These are phyloP conservation scores for Lampropteryx suffumata DNA, from an alignment of 2,888 invertebrate species.

Conservation along the genomic window DNA sequence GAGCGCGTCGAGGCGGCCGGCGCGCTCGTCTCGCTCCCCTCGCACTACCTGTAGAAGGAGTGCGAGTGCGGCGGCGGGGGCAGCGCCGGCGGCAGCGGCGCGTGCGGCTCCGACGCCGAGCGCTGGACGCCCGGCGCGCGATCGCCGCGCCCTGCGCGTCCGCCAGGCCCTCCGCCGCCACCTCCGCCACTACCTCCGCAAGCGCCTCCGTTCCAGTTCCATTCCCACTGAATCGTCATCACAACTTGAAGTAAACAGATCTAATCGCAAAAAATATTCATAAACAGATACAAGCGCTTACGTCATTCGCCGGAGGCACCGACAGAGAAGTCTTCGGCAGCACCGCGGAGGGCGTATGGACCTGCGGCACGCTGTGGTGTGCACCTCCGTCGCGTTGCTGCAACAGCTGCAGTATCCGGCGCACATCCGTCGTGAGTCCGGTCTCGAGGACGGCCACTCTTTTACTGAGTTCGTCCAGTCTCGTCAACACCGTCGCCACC, in stretches of 20 bases:
- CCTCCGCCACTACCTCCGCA: slow-evolving; percentile 31
- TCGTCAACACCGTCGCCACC: slow-evolving; percentile 82
- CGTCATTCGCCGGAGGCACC: slow-evolving; percentile 69
- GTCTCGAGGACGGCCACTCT: slow-evolving; percentile 88
- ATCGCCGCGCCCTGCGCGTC: slow-evolving; percentile 52
- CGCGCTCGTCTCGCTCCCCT: slow-evolving; percentile 78
- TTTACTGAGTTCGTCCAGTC: slow-evolving; percentile 87
- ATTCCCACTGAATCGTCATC: slow-evolving; percentile 61
- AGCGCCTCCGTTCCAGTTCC: slow-evolving; percentile 64
- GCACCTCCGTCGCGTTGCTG: slow-evolving; percentile 70
- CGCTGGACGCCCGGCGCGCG: slow-evolving; percentile 82
- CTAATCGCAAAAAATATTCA: too few relatives aligned
- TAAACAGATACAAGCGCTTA: slow-evolving; percentile 31
- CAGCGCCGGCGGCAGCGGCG: slow-evolving; percentile 75
- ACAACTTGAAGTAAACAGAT: too few relatives aligned
- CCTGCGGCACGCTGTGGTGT: slow-evolving; percentile 57
- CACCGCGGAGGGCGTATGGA: slow-evolving; percentile 67
- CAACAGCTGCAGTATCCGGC: slow-evolving; percentile 86
- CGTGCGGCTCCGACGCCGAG: slow-evolving; percentile 84
- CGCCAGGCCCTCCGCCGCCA: slow-evolving; percentile 27
- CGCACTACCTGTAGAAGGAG: slow-evolving; percentile 81
- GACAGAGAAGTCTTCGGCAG: slow-evolving; percentile 70
- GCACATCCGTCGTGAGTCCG: slow-evolving; percentile 88
- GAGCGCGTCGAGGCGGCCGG: slow-evolving; percentile 74
- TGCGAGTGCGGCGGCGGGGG: slow-evolving; percentile 80